Evolutionary conservation across 1,140 invertebrate species (phyloP), one percentile per base, ranked within the genome.

Genomic region (Melanaphis sacchari): DNA sequence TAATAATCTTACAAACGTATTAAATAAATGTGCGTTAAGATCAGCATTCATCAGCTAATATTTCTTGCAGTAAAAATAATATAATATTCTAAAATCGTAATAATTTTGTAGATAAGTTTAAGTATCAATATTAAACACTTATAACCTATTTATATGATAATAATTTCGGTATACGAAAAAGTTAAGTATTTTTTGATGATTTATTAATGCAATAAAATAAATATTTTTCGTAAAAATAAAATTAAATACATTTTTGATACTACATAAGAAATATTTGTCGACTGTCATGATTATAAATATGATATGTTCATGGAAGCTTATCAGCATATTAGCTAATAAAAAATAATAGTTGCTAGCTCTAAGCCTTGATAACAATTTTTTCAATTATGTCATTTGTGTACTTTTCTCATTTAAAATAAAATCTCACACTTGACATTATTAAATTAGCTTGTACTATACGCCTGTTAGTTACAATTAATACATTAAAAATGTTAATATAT

Each of bases 381-480:
- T n/a, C 1, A 15, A 76, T 76, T 76, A 15, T 76, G 21, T 76
- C 31, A 76, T 18, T 76, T 4, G 36, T n/a, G 5, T 76, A n/a
- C 5, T n/a, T n/a, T 59, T n/a, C 15, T n/a, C 1, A 21, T 76
- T n/a, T 76, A n/a, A 76, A 76, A 76, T 76, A 76, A 76, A 76
- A 76, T n/a, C 4, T n/a, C 11, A n/a, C 59, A 18, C 3, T n/a
- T 15, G 0, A 18, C 4, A 2, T 76, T n/a, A n/a, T n/a, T 11
- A n/a, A 66, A 66, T 66, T n/a, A n/a, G n/a, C 31, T 66, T 66
- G 5, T 11, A 66, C 59, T 66, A 15, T n/a, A n/a, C 1, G n/a
- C 5, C 1, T n/a, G 31, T n/a, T 18, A n/a, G 0, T 18, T 18
- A n/a, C 15, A 66, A n/a, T n/a, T n/a, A n/a, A n/a, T 76, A 0